Percentiles rank a stretch among this genome's conserved stretches.
These are phyloP conservation scores for Columba livia DNA, from an alignment of 2,113 vertebrate species.

Conservation along the genomic window DNA sequence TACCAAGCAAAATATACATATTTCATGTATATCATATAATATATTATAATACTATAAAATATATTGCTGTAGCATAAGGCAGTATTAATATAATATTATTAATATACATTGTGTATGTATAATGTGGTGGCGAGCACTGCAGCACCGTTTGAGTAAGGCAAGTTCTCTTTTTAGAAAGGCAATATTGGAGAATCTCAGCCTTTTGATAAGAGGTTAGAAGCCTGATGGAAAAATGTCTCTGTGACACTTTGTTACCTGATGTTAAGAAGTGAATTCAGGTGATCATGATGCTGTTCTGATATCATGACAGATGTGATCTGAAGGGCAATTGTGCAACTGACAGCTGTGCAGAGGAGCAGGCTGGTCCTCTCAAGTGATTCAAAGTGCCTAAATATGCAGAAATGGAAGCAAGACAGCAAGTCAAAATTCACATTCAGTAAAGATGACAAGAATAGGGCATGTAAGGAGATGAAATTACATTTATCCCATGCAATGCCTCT, in stretches of 20 bases:
- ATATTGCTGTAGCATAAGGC: background rate
- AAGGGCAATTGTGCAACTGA: background rate
- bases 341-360: background rate
- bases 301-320: background rate
- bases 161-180: background rate
- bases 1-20: background rate
- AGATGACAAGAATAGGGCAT: background rate
- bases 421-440: background rate
- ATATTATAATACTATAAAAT: background rate
- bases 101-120: background rate
- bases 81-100: background rate
- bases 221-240: background rate
- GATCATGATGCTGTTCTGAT: background rate
- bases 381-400: background rate
- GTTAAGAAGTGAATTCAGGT: background rate
- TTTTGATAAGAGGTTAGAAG: background rate
- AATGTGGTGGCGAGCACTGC: background rate
- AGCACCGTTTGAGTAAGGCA: background rate
- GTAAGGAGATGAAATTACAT: background rate
- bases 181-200: background rate
- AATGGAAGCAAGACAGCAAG: background rate
- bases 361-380: background rate
- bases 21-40: background rate
- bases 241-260: background rate
- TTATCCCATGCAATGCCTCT: background rate